A percentile compares a stretch with the other conserved stretches of the same genome.
phyloP scores from a whole-genome alignment of 2,888 invertebrate species.

The Drosophila sordidula region DNA sequence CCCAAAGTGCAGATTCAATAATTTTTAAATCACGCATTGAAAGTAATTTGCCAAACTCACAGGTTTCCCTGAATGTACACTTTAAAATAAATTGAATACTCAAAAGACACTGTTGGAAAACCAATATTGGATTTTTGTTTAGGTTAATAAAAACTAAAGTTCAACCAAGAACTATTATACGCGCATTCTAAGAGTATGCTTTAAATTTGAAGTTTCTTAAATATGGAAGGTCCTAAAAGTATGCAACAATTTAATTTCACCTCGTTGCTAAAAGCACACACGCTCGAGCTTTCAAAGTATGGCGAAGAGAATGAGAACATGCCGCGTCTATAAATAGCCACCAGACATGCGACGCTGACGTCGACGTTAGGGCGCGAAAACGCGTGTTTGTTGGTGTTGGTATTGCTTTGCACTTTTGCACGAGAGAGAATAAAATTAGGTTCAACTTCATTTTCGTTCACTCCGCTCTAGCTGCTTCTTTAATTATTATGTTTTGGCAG shows the following conservation, averaged over 20 bases:
- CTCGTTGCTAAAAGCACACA: slow-evolving; percentile 39
- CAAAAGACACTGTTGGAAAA: neutral
- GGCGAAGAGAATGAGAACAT: slow-evolving; percentile 15
- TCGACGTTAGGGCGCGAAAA: slow-evolving; percentile 57
- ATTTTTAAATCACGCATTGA: slow-evolving; percentile 14
- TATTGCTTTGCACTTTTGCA: slow-evolving; percentile 1
- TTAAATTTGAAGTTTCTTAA: slow-evolving; percentile 3
- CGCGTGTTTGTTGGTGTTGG: slow-evolving; percentile 52
- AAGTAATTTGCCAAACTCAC: slow-evolving; percentile 22
- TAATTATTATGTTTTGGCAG: slow-evolving; percentile 26
- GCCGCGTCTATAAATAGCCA: slow-evolving; percentile 63
- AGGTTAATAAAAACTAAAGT: neutral
- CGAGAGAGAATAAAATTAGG: slow-evolving; percentile 11
- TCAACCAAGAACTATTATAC: neutral
- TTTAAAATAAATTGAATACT: neutral
- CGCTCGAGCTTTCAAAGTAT: slow-evolving; percentile 45
- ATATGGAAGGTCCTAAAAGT: slow-evolving; percentile 41
- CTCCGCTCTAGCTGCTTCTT: neutral
- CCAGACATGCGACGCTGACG: slow-evolving; percentile 59
- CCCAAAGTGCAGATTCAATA: slow-evolving; percentile 8
- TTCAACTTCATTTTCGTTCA: neutral
- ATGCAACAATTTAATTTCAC: slow-evolving; percentile 61
- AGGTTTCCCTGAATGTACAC: neutral
- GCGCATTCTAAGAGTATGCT: slow-evolving; percentile 50
- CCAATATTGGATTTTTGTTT: neutral